Evolutionary conservation across 2,113 vertebrate species (phyloP).

Genomic region (Ranitomeya imitator): DNA sequence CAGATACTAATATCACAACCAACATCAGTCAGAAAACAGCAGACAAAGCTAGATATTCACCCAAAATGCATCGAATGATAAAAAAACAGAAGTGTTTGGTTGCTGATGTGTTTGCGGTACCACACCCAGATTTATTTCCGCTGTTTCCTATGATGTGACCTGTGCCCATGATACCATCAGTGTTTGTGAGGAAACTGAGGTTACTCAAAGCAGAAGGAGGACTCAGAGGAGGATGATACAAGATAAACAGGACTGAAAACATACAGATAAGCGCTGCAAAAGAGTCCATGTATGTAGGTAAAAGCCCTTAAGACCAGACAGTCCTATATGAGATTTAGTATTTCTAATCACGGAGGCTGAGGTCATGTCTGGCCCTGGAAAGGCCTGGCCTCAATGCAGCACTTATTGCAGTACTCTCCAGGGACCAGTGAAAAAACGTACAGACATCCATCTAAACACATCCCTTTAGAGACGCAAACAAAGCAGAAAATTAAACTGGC

Average conservation of each 20-base stretch:
- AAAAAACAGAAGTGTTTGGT: neutral
- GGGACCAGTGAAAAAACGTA: neutral
- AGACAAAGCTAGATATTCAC: neutral
- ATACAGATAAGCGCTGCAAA: neutral
- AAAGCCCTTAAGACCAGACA: neutral
- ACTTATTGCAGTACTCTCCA: neutral
- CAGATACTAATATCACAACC: neutral
- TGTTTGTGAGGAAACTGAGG: constrained; percentile 13
- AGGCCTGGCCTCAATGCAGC: neutral
- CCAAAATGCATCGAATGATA: neutral
- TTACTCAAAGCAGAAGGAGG: neutral
- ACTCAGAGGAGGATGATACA: no score
- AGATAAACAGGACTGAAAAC: neutral
- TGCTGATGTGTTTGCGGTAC: neutral
- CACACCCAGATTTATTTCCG: neutral
- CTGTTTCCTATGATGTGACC: neutral
- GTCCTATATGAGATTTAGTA: neutral
- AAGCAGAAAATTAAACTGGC: neutral
- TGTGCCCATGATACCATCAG: constrained; percentile 19
- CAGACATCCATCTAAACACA: neutral
- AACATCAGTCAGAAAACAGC: neutral
- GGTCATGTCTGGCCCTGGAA: neutral
- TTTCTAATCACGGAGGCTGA: neutral
- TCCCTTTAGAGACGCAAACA: neutral
- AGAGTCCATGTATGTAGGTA: neutral